Percentiles rank a stretch among this genome's conserved stretches.
These are phyloP conservation scores for Tipula confusa DNA, from an alignment of 2,888 invertebrate genomes.

Conservation along the genomic window DNA sequence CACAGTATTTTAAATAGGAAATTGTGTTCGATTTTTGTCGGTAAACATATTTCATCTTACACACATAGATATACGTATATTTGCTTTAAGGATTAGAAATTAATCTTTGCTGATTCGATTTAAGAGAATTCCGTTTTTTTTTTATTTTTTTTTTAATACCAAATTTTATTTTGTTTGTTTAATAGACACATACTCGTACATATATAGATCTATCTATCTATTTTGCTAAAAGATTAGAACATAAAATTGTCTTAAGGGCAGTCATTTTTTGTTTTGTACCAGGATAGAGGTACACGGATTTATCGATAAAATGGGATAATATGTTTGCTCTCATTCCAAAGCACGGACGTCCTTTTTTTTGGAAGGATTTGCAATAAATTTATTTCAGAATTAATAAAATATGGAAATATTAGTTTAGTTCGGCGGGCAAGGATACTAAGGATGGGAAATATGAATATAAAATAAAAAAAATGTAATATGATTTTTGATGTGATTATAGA, in stretches of 20 bases:
- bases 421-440: neutral
- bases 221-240: neutral
- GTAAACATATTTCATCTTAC: neutral
- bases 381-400: neutral
- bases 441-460: neutral
- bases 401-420: neutral
- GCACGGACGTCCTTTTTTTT: neutral
- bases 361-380: neutral
- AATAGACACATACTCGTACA: neutral
- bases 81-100: neutral
- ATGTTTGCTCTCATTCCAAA: neutral
- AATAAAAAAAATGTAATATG: neutral
- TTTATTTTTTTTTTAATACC: neutral
- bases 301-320: neutral
- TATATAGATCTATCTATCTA: neutral
- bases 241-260: neutral
- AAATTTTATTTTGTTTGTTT: neutral
- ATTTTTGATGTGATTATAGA: neutral
- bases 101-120: conserved; percentile 12
- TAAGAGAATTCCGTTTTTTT: neutral
- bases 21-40: neutral
- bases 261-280: neutral
- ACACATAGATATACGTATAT: neutral
- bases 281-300: neutral
- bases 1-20: neutral